These are phyloP conservation scores for Conus ventricosus DNA, from an alignment of 1,140 invertebrate genomes.

Conservation along the genomic window DNA sequence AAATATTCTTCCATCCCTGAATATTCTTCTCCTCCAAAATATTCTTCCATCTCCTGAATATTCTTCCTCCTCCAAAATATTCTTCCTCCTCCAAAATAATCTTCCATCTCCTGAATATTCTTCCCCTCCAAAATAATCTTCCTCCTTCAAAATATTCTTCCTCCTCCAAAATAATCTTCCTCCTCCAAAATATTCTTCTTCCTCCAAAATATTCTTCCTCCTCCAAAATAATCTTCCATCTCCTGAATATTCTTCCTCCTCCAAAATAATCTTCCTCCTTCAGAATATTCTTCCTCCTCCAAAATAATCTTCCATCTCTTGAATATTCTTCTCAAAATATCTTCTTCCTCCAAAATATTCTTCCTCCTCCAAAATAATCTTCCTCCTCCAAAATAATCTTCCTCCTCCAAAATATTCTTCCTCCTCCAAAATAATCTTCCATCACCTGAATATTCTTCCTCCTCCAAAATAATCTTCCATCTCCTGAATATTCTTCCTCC, in stretches of 20 bases:
- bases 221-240: slow-evolving; percentile 57
- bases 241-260: slow-evolving; percentile 78
- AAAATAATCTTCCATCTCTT: slow-evolving; percentile 78
- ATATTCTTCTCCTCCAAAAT: too few species aligned
- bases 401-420: too few species aligned
- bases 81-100: slow-evolving; percentile 78
- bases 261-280: slow-evolving; percentile 76
- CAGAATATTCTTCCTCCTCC: slow-evolving; percentile 77
- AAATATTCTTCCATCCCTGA: too few species aligned
- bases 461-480: slow-evolving; percentile 77
- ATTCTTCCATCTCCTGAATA: slow-evolving; percentile 72
- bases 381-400: too few species aligned
- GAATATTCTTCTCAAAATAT: slow-evolving; percentile 69
- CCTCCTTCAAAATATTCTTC: too few species aligned
- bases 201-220: too few species aligned
- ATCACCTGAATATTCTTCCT: slow-evolving; percentile 43
- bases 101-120: slow-evolving; percentile 80
- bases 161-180: too few species aligned
- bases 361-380: too few species aligned
- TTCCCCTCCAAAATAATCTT: not conserved
- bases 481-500: slow-evolving; percentile 76
- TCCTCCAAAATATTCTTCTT: too few species aligned
- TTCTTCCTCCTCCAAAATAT: slow-evolving; percentile 73
- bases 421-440: too few species aligned
- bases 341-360: too few species aligned